Conservation (phyloP, 2,888 invertebrate species). For the Ectobius pallidus region DNA sequence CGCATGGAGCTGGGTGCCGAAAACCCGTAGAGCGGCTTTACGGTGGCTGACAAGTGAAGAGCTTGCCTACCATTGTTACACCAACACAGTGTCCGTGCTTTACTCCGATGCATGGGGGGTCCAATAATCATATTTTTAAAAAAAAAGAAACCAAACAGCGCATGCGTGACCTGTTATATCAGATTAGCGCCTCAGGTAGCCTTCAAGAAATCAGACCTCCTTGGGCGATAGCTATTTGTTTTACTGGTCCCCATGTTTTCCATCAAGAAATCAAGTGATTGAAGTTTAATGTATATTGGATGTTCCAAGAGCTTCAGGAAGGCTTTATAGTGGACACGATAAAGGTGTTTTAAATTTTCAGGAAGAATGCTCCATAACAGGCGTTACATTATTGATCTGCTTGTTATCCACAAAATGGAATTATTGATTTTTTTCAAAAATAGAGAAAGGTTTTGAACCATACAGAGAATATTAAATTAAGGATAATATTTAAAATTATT, state of each 20-base stretch:
- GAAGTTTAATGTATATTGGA: neutral
- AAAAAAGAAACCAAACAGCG: slow-evolving; percentile 11
- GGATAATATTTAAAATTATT: too few relatives aligned
- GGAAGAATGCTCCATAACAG: too few relatives aligned
- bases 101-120: slow-evolving; percentile 33
- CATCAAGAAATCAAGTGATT: slow-evolving; percentile 14
- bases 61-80: slow-evolving; percentile 19
- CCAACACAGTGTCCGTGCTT: slow-evolving; percentile 15
- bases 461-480: too few relatives aligned
- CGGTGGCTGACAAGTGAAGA: slow-evolving; percentile 7
- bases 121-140: slow-evolving; percentile 27
- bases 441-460: too few relatives aligned
- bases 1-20: too few relatives aligned
- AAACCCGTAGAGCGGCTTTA: neutral
- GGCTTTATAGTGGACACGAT: too few relatives aligned
- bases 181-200: slow-evolving; percentile 39
- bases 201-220: slow-evolving; percentile 27
- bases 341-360: too few relatives aligned
- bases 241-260: neutral
- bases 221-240: slow-evolving; percentile 31
- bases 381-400: too few relatives aligned
- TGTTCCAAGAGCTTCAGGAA: neutral
- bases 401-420: too few relatives aligned
- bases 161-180: slow-evolving; percentile 36
- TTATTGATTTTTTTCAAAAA: too few relatives aligned